Evolutionary conservation across 2,888 invertebrate genomes (phyloP), one percentile per base, ranked within the genome.

Genomic region (Noctua pronuba): DNA sequence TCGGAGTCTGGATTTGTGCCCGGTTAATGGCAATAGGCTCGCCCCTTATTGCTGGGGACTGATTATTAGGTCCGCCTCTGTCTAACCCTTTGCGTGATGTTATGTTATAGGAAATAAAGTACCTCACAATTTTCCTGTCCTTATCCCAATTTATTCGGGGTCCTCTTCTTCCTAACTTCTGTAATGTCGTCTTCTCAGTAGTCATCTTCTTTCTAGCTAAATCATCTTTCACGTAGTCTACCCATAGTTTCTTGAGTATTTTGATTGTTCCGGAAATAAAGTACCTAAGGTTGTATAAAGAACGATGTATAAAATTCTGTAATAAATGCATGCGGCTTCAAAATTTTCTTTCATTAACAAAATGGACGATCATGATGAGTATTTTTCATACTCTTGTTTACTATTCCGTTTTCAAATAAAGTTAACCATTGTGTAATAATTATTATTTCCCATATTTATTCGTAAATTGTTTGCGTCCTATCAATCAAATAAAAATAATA

Each of bases 401-500:
- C 1, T 41, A 1, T 71, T 60, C 24, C 7, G 24, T 60, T 72
- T 80, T 28, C 41, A 64, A 52, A 46, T 49, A 41, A 49, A 60
- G 7, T 41, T 35, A 28, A 80, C 35, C 16, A 60, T 69, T 60
- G 21, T 28, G n/a, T 31, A 38, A 64, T n/a, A 13, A 38, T 35
- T 35, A 58, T 67, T 31, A 41, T 67, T 58, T 55, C 4, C 31
- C 52, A 35, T 31, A 66, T 72, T 65, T 52, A 65, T 58, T 35
- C 46, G 46, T 28, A 70, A 35, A 76, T 62, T 82, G 35, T 82
- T 77, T 73, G 24, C 55, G 24, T 60, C 44, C 35, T 69, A 69
- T 70, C 72, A 69, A 73, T 84, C 67, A 73, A n/a, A 38, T 24
- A 21, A 64, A 46, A 74, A 73, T 65, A 78, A 73, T 82, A 81